These are phyloP conservation scores for Burhinus oedicnemus DNA, from an alignment of 2,113 vertebrate species.

Conservation along the genomic window DNA sequence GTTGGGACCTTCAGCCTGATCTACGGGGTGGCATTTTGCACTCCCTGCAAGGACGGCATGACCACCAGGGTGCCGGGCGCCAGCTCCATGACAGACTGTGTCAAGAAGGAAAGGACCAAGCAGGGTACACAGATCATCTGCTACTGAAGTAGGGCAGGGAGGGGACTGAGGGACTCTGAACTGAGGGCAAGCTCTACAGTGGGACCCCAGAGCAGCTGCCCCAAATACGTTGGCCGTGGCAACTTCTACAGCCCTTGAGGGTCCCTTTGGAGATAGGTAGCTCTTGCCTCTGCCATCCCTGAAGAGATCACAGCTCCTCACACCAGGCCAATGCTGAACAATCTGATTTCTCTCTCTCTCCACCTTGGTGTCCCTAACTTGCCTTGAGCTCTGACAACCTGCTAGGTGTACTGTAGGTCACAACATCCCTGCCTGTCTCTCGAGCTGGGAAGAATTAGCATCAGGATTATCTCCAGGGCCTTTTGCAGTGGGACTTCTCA, in stretches of 20 bases:
- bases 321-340: not conserved
- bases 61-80: fast-evolving
- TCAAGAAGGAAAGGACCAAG: not conserved
- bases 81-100: not conserved
- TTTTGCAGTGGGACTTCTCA: not conserved
- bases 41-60: not conserved
- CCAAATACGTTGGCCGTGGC: not conserved
- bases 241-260: not conserved
- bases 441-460: not conserved
- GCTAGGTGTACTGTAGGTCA: not conserved
- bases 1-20: not conserved
- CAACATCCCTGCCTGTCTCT: not conserved
- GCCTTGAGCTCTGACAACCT: not conserved
- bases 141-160: not conserved
- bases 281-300: not conserved
- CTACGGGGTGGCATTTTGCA: not conserved
- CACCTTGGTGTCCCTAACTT: not conserved
- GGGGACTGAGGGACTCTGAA: not conserved
- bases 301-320: not conserved
- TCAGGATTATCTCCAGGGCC: not conserved
- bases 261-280: not conserved
- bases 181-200: not conserved
- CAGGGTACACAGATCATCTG: not conserved
- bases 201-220: not conserved
- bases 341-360: not conserved